Conservation (phyloP, 1,140 invertebrate species). For the Triops longicaudatus region DNA sequence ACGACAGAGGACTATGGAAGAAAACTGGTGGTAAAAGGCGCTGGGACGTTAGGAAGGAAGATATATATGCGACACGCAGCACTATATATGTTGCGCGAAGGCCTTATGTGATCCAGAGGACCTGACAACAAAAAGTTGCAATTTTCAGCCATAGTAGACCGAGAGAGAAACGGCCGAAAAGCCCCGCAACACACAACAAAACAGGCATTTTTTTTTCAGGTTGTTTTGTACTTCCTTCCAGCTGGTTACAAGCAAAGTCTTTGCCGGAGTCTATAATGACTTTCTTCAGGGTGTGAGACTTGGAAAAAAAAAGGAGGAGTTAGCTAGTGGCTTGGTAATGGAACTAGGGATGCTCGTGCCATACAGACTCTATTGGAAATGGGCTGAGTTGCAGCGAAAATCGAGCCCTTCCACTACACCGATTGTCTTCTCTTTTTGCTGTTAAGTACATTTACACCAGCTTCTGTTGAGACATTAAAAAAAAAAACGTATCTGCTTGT, state of each 20-base stretch:
- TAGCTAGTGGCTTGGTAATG: background rate
- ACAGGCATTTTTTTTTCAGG: background rate
- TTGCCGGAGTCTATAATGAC: background rate
- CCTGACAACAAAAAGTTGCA: background rate
- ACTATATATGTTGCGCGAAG: background rate
- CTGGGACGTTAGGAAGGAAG: background rate
- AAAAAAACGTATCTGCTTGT: too few species aligned
- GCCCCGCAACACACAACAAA: background rate
- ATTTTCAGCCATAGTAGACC: background rate
- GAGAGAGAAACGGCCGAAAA: background rate
- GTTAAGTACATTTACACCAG: too few species aligned
- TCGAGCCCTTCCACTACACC: background rate
- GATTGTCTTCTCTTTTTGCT: background rate
- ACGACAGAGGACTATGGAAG: too few species aligned
- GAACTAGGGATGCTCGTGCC: background rate
- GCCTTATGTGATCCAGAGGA: background rate
- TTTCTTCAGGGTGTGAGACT: background rate
- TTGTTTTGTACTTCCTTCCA: background rate
- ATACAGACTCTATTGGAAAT: background rate
- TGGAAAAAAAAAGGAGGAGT: background rate
- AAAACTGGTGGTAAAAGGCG: too few species aligned
- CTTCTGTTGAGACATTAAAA: too few species aligned
- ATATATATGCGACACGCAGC: conserved; percentile 7
- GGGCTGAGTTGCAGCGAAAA: background rate
- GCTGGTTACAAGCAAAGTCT: background rate